These are phyloP conservation scores for Stigmatopora nigra DNA, from an alignment of 2,113 vertebrate species.

Conservation along the genomic window DNA sequence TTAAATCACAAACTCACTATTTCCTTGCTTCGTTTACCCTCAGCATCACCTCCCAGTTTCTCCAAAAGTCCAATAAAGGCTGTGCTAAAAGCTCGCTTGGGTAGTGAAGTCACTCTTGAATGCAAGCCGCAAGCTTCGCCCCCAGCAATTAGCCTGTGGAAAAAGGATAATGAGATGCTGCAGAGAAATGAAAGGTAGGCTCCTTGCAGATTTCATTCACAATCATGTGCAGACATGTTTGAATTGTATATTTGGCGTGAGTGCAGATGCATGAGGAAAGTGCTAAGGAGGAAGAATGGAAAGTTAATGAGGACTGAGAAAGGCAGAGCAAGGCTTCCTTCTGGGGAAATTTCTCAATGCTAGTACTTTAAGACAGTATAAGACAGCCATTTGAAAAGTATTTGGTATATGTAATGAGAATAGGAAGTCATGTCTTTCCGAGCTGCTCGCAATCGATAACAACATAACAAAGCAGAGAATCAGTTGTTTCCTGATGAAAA, in stretches of 20 bases:
- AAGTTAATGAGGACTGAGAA: conserved; percentile 41
- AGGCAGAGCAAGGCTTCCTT: conserved; percentile 12
- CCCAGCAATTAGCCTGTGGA: conserved; percentile 82
- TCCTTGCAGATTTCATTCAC: conserved; percentile 34
- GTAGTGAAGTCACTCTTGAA: conserved; percentile 83
- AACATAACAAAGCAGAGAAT: conserved; percentile 24
- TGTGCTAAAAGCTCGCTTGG: conserved; percentile 80
- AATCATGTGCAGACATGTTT: conserved; percentile 26
- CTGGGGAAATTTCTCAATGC: conserved; percentile 29
- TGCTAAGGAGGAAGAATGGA: conserved; percentile 18
- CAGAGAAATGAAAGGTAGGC: conserved; percentile 82
- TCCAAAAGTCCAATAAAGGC: conserved; percentile 78
- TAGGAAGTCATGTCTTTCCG: conserved; percentile 13
- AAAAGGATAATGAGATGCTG: conserved; percentile 78
- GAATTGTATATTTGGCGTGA: conserved; percentile 47
- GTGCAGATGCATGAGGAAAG: conserved; percentile 27
- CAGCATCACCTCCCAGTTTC: conserved; percentile 89
- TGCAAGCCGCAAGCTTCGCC: conserved; percentile 89
- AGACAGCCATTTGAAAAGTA: conserved; percentile 23
- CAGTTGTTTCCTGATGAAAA: background rate
- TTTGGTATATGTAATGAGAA: conserved; percentile 17
- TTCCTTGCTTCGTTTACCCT: conserved; percentile 7
- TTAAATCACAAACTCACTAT: conserved; percentile 11
- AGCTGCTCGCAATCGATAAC: conserved; percentile 22
- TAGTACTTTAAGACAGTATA: conserved; percentile 13